Percentiles rank a stretch among this genome's conserved stretches.
Evolutionary conservation across 2,113 vertebrate species (phyloP).

Genomic region (Montifringilla adamsi): DNA sequence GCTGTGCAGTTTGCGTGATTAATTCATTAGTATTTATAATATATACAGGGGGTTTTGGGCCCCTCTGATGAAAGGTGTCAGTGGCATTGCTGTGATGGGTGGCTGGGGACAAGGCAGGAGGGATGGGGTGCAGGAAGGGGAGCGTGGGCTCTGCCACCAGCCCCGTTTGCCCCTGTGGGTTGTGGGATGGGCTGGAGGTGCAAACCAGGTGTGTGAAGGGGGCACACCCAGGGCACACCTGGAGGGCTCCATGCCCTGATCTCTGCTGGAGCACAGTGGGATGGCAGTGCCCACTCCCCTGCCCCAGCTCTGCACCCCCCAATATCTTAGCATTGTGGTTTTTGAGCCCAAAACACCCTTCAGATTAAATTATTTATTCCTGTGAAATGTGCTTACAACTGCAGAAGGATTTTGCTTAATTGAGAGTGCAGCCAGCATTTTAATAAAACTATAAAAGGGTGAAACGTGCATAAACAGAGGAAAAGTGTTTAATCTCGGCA

Average conservation of each 20-base stretch:
- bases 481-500: constrained; percentile 33
- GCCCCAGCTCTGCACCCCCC: not conserved
- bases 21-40: not conserved
- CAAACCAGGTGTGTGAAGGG: accelerated
- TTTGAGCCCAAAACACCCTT: not conserved
- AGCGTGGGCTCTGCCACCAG: accelerated
- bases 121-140: accelerated
- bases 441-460: constrained; percentile 44
- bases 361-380: constrained; percentile 21
- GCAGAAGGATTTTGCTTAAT: constrained; percentile 7
- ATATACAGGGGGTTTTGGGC: not conserved
- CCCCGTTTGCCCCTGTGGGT: accelerated
- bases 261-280: not conserved
- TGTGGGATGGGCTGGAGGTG: not conserved
- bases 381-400: constrained; percentile 5
- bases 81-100: accelerated
- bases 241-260: accelerated
- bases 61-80: not conserved
- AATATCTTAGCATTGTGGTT: not conserved
- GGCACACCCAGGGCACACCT: too few species aligned
- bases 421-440: constrained; percentile 35
- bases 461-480: constrained; percentile 24
- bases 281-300: accelerated
- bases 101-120: accelerated
- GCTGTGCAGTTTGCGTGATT: not conserved